Conservation (phyloP, 2,797 vertebrate species). For the Spondyliosoma cantharus region DNA sequence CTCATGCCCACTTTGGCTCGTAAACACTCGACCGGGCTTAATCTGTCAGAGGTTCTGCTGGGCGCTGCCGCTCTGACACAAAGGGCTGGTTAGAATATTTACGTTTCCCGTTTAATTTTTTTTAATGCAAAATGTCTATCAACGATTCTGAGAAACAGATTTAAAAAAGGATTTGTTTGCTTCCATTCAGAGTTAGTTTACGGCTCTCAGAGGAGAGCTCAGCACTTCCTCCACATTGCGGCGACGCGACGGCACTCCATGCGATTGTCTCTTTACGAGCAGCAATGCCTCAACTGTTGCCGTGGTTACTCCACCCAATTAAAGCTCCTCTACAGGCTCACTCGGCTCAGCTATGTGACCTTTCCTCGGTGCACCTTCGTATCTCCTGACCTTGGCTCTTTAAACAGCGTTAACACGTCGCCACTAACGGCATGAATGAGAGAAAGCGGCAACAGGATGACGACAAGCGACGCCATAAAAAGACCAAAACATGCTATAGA, state of each 20-base stretch:
- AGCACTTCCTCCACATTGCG: not conserved
- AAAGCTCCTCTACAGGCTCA: conserved; percentile 30
- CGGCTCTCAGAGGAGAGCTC: not conserved
- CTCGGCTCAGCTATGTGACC: conserved; percentile 63
- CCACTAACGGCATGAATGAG: not conserved
- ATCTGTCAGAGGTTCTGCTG: conserved; percentile 11
- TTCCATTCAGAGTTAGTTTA: no score
- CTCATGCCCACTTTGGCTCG: conserved; percentile 32
- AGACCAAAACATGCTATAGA: no score
- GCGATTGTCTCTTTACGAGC: conserved; percentile 14
- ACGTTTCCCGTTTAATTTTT: no score
- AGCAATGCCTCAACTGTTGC: conserved; percentile 48
- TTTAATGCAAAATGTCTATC: no score
- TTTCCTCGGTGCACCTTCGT: conserved; percentile 38
- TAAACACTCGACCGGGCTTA: conserved; percentile 22
- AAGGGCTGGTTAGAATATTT: not conserved
- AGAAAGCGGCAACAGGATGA: not conserved
- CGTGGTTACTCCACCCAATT: conserved; percentile 53
- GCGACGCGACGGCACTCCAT: conserved; percentile 7
- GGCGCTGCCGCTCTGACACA: conserved; percentile 1
- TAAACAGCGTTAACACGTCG: conserved; percentile 22
- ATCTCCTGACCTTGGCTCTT: conserved; percentile 54
- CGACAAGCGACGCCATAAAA: not conserved
- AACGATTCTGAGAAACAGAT: no score
- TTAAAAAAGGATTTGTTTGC: no score